A percentile compares a stretch with the other conserved stretches of the same genome.
Conservation (phyloP, 1,140 invertebrate genomes). For the Drosophila setifemur region DNA sequence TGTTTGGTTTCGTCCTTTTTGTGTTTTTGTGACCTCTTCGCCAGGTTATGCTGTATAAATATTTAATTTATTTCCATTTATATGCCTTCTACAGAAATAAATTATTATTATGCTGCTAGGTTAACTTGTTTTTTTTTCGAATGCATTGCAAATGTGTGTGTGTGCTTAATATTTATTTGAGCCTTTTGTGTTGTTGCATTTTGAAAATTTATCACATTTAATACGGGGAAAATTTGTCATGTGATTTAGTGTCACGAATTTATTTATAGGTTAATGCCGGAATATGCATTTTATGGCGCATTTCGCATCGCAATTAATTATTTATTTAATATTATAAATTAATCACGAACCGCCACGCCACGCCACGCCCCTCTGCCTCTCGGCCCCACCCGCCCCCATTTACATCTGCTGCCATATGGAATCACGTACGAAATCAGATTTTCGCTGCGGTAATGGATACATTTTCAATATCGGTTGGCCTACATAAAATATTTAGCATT, state of each 20-base stretch:
- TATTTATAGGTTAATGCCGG: slow-evolving; percentile 53
- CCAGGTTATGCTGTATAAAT: slow-evolving; percentile 33
- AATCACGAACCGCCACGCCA: slow-evolving; percentile 16
- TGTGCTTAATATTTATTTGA: slow-evolving; percentile 8
- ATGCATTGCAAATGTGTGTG: slow-evolving; percentile 6
- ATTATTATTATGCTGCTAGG: slow-evolving; percentile 22
- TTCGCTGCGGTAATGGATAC: slow-evolving; percentile 24
- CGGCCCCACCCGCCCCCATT: too few relatives aligned
- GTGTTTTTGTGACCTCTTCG: neutral
- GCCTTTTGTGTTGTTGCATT: slow-evolving; percentile 11
- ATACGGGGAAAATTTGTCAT: slow-evolving; percentile 47
- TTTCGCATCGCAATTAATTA: slow-evolving; percentile 50
- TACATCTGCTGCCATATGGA: slow-evolving; percentile 1
- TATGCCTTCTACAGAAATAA: slow-evolving; percentile 7
- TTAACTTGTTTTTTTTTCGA: slow-evolving; percentile 13
- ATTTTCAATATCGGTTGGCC: neutral
- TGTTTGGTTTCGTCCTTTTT: slow-evolving; percentile 6
- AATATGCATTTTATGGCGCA: slow-evolving; percentile 45
- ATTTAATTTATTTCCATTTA: slow-evolving; percentile 52
- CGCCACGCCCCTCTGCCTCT: neutral
- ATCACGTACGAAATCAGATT: slow-evolving; percentile 29
- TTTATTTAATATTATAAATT: slow-evolving; percentile 42
- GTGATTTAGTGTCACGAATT: slow-evolving; percentile 55
- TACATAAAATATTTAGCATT: too few relatives aligned
- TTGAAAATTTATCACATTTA: slow-evolving; percentile 48